Base-by-base conservation (phyloP, 1,140 invertebrate species). In the Homarus americanus region DNA sequence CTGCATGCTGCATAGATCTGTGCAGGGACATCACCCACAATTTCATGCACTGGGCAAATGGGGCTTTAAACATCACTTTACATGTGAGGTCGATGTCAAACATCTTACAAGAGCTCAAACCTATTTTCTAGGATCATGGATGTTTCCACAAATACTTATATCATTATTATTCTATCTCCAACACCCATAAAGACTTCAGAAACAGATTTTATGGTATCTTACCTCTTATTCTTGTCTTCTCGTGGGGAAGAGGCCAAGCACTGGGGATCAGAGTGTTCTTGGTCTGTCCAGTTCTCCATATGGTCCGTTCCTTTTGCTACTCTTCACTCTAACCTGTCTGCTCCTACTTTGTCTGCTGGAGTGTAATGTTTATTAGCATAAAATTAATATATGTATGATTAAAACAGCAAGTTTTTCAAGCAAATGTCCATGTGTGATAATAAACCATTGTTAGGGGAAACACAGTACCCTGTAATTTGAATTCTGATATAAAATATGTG, bases 311-410 rank as follows among this genome's bases (percentile, higher is more conserved):
- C n/a, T 95, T 92, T 95, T 95, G 24, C 95, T 96, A 93, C 95
- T 96, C 96, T 89, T 96, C 96, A 93, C 95, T 96, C n/a, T 91
- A 95, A 94, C 88, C 95, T 96, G 93, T 96, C 96, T 2, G 95
- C 95, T 92, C 94, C 94, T 36, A 87, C 87, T 75, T 95, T 95
- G 79, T 95, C 95, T 95, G 94, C 88, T 90, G 73, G 38, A 83
- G 32, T 32, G 58, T 7, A 32, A 73, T 73, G 12, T 15, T 41
- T 20, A 17, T 36, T 10, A n/a, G n/a, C n/a, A n/a, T n/a, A n/a
- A n/a, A n/a, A n/a, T n/a, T n/a, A n/a, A n/a, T n/a, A n/a, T n/a
- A n/a, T n/a, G n/a, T n/a, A n/a, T n/a, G n/a, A n/a, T n/a, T n/a
- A n/a, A n/a, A n/a, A n/a, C n/a, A n/a, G n/a, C n/a, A n/a, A n/a